Evolutionary conservation across 2,113 vertebrate genomes (phyloP).

Genomic region (Lepus americanus): DNA sequence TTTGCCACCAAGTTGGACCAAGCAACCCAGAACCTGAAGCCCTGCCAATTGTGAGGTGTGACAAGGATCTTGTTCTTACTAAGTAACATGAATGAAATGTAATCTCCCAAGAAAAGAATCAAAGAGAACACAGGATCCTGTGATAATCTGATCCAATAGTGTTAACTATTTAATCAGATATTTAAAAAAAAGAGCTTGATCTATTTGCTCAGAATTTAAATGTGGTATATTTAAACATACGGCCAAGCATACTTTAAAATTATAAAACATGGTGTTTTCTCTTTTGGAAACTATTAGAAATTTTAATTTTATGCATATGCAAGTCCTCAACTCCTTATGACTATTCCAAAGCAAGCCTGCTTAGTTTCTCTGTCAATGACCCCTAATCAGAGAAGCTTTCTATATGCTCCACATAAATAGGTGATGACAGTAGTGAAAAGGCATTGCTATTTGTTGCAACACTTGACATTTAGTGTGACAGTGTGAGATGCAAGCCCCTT

Average conservation of each 20-base stretch:
- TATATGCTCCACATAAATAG: neutral
- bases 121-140: neutral
- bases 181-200: conserved; percentile 12
- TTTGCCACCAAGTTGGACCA: neutral
- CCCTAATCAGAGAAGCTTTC: conserved; percentile 45
- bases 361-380: conserved; percentile 29
- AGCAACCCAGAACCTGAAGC: neutral
- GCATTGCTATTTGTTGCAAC: neutral
- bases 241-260: neutral
- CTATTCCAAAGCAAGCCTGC: conserved; percentile 39
- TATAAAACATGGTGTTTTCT: neutral
- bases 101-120: conserved; percentile 1
- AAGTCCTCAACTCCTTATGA: conserved; percentile 26
- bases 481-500: neutral
- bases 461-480: conserved; percentile 63
- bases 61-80: neutral
- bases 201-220: neutral
- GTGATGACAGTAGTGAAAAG: neutral
- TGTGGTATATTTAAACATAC: neutral
- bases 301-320: conserved; percentile 36
- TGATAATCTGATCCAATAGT: neutral
- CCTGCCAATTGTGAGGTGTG: neutral
- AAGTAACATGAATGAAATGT: neutral
- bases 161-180: neutral
- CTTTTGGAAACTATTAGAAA: conserved; percentile 25